These are phyloP conservation scores for Leptodactylus fallax DNA, from an alignment of 2,797 vertebrate genomes.

Conservation along the genomic window DNA sequence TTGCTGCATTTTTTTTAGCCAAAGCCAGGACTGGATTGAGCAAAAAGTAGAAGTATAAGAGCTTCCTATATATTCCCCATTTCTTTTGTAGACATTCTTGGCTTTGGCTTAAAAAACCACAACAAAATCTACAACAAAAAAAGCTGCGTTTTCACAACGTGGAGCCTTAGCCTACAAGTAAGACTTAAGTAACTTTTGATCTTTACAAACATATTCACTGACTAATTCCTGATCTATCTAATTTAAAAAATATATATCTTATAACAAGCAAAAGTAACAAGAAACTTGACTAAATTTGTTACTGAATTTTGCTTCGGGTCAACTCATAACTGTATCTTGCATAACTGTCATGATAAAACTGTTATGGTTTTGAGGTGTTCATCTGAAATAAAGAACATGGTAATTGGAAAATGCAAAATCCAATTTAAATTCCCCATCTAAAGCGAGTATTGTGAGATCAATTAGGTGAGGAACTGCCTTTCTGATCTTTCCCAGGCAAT, in stretches of 20 bases:
- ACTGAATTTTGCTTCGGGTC: not conserved
- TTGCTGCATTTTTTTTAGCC: too few relatives aligned
- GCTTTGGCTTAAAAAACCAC: too few relatives aligned
- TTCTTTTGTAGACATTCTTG: too few relatives aligned
- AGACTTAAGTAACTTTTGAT: not conserved
- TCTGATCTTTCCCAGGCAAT: slow-evolving; percentile 61
- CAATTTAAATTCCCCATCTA: slow-evolving; percentile 49
- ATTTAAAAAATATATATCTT: not conserved
- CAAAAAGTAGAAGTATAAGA: too few relatives aligned
- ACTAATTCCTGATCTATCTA: not conserved
- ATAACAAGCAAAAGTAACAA: not conserved
- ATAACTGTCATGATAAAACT: slow-evolving; percentile 12
- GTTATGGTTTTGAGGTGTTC: slow-evolving; percentile 37
- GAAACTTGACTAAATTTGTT: not conserved
- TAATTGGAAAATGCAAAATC: slow-evolving; percentile 47
- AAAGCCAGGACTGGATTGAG: too few relatives aligned
- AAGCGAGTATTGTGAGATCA: slow-evolving; percentile 59
- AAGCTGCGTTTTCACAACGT: too few relatives aligned
- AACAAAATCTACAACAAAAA: too few relatives aligned
- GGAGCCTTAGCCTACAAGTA: too few relatives aligned
- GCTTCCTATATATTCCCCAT: too few relatives aligned
- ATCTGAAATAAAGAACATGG: slow-evolving; percentile 43
- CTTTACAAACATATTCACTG: not conserved
- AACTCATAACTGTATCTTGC: slow-evolving; percentile 1
- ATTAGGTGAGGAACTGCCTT: slow-evolving; percentile 52